These are phyloP conservation scores for Psittacus erithacus DNA, from an alignment of 2,113 vertebrate species.

Conservation along the genomic window DNA sequence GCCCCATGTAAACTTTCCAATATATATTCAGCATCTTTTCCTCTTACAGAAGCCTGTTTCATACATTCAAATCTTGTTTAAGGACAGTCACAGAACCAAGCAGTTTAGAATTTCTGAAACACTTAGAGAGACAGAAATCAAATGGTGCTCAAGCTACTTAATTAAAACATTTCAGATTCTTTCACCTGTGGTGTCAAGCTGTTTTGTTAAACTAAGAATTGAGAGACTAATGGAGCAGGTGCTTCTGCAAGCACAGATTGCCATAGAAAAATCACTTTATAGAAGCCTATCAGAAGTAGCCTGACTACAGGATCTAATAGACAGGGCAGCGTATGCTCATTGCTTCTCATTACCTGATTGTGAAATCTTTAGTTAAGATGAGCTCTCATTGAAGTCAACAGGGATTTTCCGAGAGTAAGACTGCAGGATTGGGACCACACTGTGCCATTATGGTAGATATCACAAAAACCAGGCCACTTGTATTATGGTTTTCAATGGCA, in stretches of 20 bases:
- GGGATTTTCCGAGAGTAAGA: constrained; percentile 50
- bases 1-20: background rate
- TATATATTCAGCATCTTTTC: background rate
- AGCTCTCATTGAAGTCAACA: constrained; percentile 36
- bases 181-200: constrained; percentile 60
- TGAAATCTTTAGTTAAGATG: constrained; percentile 22
- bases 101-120: constrained; percentile 34
- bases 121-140: constrained; percentile 52
- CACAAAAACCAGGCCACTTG: constrained; percentile 45
- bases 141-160: constrained; percentile 56
- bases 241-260: constrained; percentile 47
- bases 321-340: constrained; percentile 50
- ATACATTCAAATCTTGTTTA: constrained; percentile 2
- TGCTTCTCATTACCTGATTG: constrained; percentile 52
- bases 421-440: constrained; percentile 52
- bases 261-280: constrained; percentile 47
- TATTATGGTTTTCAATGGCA: background rate
- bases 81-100: constrained; percentile 7
- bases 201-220: constrained; percentile 60
- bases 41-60: background rate
- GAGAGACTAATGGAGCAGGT: constrained; percentile 48
- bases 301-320: constrained; percentile 58
- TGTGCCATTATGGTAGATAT: constrained; percentile 48
- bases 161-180: constrained; percentile 70
- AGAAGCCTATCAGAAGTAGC: constrained; percentile 47